Conservation (phyloP, 2,113 vertebrate species). For the Poeciliopsis occidentalis region DNA sequence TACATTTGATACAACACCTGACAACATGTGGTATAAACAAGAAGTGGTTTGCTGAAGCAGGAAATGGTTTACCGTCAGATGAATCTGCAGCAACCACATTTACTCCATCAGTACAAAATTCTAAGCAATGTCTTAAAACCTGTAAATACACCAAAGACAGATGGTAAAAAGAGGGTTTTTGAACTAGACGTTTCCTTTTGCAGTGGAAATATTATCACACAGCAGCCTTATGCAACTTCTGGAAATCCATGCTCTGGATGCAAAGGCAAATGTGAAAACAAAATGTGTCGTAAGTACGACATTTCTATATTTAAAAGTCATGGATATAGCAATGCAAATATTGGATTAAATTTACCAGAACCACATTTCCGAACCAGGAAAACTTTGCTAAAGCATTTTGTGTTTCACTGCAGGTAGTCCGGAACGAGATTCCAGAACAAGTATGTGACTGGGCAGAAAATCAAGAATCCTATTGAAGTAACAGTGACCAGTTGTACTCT, state of each 20-base stretch:
- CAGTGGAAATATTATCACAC: constrained; percentile 59
- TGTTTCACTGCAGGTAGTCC: constrained; percentile 72
- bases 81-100: background rate
- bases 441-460: constrained; percentile 67
- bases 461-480: background rate
- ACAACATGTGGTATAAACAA: background rate
- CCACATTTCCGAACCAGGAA: background rate
- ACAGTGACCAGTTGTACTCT: background rate
- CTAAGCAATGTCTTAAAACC: background rate
- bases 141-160: background rate
- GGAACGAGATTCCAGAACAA: constrained; percentile 62
- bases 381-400: background rate
- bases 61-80: background rate
- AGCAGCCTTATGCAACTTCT: constrained; percentile 50
- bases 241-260: constrained; percentile 66
- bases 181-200: background rate
- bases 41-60: background rate
- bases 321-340: background rate
- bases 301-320: background rate
- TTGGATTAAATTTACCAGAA: background rate
- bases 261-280: constrained; percentile 55
- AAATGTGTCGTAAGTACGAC: constrained; percentile 80
- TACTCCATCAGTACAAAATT: background rate
- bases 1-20: background rate
- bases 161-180: background rate